A percentile compares a stretch with the other conserved stretches of the same genome.
These are phyloP conservation scores for Ochropleura leucogaster DNA, from an alignment of 2,888 invertebrate genomes.

Conservation along the genomic window DNA sequence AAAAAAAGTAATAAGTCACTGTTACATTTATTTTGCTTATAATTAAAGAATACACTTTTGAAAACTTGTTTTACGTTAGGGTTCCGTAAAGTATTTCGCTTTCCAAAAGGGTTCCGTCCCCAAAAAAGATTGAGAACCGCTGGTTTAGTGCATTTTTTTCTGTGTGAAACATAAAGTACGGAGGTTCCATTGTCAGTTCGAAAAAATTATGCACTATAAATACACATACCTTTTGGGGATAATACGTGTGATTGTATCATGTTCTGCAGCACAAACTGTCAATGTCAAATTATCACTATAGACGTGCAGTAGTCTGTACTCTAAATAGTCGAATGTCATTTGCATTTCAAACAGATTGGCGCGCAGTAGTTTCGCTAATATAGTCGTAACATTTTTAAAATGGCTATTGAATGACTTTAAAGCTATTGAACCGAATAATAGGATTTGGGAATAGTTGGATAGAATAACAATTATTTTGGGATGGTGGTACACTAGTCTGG, in stretches of 20 bases:
- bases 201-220: not conserved
- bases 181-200: not conserved
- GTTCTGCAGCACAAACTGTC: not conserved
- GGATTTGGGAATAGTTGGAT: conserved; percentile 29
- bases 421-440: conserved; percentile 42
- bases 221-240: too few relatives aligned
- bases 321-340: conserved; percentile 31
- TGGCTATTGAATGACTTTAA: conserved; percentile 18
- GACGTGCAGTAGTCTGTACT: conserved; percentile 2
- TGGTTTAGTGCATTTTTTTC: too few relatives aligned
- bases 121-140: too few relatives aligned
- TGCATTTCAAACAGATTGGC: conserved; percentile 42
- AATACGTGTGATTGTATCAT: not conserved
- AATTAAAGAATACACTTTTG: too few relatives aligned
- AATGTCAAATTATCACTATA: not conserved
- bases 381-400: conserved; percentile 40
- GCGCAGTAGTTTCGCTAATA: conserved; percentile 34
- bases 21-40: too few relatives aligned
- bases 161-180: too few relatives aligned
- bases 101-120: too few relatives aligned
- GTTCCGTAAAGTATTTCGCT: too few relatives aligned
- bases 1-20: too few relatives aligned
- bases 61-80: too few relatives aligned
- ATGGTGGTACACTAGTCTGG: not conserved
- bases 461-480: conserved; percentile 14